Percentiles rank a stretch among this genome's conserved stretches.
These are phyloP conservation scores for Psix sp. DNA, from an alignment of 1,140 invertebrate species.

Conservation along the genomic window DNA sequence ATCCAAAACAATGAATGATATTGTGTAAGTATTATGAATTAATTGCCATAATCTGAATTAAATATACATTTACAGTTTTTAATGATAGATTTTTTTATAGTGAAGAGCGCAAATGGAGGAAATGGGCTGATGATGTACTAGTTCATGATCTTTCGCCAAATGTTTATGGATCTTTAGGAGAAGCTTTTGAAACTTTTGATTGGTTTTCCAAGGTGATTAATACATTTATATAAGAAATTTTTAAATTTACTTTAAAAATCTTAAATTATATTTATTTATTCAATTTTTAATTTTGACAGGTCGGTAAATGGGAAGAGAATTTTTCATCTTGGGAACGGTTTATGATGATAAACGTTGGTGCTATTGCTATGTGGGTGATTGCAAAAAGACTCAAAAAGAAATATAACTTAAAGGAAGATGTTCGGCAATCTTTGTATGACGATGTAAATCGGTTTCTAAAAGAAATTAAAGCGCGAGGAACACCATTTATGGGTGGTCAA, in stretches of 20 bases:
- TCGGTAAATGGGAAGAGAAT: slow-evolving; percentile 93
- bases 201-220: slow-evolving; percentile 90
- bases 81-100: slow-evolving; percentile 74
- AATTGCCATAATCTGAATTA: slow-evolving; percentile 13
- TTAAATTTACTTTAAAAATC: too few species aligned
- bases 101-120: slow-evolving; percentile 94
- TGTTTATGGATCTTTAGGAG: slow-evolving; percentile 91
- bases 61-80: slow-evolving; percentile 2
- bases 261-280: slow-evolving; percentile 10
- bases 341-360: slow-evolving; percentile 95
- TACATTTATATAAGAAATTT: slow-evolving; percentile 10
- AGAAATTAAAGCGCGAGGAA: slow-evolving; percentile 83
- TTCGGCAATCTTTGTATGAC: slow-evolving; percentile 92
- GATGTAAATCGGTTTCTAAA: slow-evolving; percentile 89
- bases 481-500: slow-evolving; percentile 89
- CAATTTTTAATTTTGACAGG: slow-evolving; percentile 73
- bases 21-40: slow-evolving; percentile 79
- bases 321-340: slow-evolving; percentile 91
- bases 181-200: slow-evolving; percentile 92
- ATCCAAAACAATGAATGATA: slow-evolving; percentile 78
- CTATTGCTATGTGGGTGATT: slow-evolving; percentile 95
- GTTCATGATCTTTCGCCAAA: slow-evolving; percentile 97
- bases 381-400: slow-evolving; percentile 92
- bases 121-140: slow-evolving; percentile 94
- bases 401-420: slow-evolving; percentile 91